A percentile compares a stretch with the other conserved stretches of the same genome.
phyloP scores from a whole-genome alignment of 2,888 invertebrate genomes.

The Aporophyla nigra region DNA sequence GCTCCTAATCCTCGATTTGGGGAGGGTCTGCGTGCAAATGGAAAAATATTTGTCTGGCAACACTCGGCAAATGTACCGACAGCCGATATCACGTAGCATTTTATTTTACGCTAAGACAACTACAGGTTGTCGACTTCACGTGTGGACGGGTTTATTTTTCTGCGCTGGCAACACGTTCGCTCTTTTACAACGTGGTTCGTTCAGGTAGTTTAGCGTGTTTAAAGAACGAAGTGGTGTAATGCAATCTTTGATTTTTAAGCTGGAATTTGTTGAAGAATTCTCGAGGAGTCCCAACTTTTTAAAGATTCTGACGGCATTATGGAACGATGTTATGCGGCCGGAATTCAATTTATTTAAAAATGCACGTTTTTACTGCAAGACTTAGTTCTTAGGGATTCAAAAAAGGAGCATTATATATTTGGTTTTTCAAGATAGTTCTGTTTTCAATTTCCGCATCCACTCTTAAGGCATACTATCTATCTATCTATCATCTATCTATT shows the following conservation, averaged over 20 bases:
- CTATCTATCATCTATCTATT: too few relatives aligned
- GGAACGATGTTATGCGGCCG: background rate
- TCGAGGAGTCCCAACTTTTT: constrained; percentile 20
- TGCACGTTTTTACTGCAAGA: background rate
- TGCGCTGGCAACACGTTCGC: constrained; percentile 70
- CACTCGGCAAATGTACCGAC: constrained; percentile 66
- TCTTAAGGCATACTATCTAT: too few relatives aligned
- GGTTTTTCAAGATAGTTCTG: background rate
- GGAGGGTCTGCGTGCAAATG: constrained; percentile 84
- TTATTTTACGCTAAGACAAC: constrained; percentile 82
- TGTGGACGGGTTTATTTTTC: constrained; percentile 65
- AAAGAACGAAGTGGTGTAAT: constrained; percentile 41
- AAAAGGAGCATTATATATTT: background rate
- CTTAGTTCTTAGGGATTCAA: background rate
- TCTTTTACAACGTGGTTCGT: constrained; percentile 66
- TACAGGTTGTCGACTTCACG: constrained; percentile 71
- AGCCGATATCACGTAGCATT: constrained; percentile 77
- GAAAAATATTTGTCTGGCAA: constrained; percentile 90
- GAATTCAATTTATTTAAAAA: constrained; percentile 13
- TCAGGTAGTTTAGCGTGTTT: constrained; percentile 49
- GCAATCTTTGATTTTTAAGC: constrained; percentile 53
- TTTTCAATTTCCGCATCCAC: background rate
- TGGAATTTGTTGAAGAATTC: constrained; percentile 22
- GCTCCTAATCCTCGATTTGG: constrained; percentile 86
- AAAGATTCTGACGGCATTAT: constrained; percentile 9